Base-by-base conservation (phyloP, 2,113 vertebrate species). In the Datnioides undecimradiatus region DNA sequence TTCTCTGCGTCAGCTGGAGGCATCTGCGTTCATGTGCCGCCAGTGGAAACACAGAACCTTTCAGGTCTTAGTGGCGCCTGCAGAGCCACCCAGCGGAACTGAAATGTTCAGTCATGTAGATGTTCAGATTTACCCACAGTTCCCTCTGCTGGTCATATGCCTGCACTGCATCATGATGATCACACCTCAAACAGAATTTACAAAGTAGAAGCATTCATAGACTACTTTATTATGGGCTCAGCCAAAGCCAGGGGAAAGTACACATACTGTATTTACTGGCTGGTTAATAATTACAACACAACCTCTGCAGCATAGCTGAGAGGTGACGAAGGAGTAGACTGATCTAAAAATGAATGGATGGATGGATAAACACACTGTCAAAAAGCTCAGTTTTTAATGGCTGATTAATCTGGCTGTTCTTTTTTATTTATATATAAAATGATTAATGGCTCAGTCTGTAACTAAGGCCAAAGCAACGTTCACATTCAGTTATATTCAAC, bases 91-190 rank as follows among this genome's bases (percentile, higher is more conserved):
- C 54, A 43, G 13, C 19, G 17, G 40, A 59, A 29, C 9, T 31
- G 8, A 43, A 14, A 45, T 19, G 3, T 33, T 25, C 12, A 14
- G 17, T 2, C 19, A 13, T 16, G 3, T 1, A 17, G 33, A 40
- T 38, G n/a, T 2, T 60, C 21, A 33, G 9, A 48, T 48, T 57
- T 9, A 38, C 19, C 34, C 27, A 83, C 52, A 67, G 48, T 6
- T 3, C 81, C 83, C 66, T 16, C 91, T 91, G 76, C 75, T 91
- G 91, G 80, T 49, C 10, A 40, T 52, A 4, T 0, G 2, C 12
- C 1, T 41, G 17, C 43, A 62, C 13, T 81, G 54, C 69, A 48
- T 0, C 2, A 11, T 34, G 33, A 21, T 27, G 13, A 52, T 25
- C 21, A 33, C 17, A 46, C 2, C 5, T 12, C 27, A 41, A 33